Evolutionary conservation across 2,113 vertebrate species (phyloP).

Genomic region (Nibea albiflora): DNA sequence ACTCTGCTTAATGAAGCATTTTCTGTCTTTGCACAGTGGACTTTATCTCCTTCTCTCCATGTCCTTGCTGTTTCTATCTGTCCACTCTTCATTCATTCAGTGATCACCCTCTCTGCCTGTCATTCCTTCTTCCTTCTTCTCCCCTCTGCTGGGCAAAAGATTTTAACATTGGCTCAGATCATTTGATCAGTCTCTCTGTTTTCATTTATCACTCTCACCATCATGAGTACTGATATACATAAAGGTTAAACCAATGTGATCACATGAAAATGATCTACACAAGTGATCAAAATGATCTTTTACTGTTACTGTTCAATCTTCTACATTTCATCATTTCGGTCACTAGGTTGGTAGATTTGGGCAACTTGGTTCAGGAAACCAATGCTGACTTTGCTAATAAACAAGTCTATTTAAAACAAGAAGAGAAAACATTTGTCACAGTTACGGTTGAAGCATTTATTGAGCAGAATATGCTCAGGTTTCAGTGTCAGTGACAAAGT

Average conservation of each 20-base stretch:
- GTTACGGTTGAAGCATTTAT: not conserved
- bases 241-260: not conserved
- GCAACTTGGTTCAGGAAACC: not conserved
- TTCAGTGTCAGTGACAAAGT: not conserved
- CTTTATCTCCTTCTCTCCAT: not conserved
- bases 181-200: not conserved
- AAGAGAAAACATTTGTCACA: not conserved
- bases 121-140: constrained; percentile 8
- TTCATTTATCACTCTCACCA: too few relatives aligned
- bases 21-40: not conserved
- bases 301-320: not conserved
- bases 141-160: constrained; percentile 3
- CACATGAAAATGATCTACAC: not conserved
- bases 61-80: not conserved
- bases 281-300: not conserved
- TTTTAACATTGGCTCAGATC: constrained; percentile 10
- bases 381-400: not conserved
- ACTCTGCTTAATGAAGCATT: constrained; percentile 13
- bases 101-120: constrained; percentile 25
- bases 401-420: not conserved
- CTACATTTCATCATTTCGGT: not conserved
- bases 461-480: not conserved
- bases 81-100: constrained; percentile 14
- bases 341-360: not conserved
- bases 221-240: not conserved